Evolutionary conservation across 2,797 vertebrate genomes (phyloP), one percentile per base, ranked within the genome.

Genomic region (Cirrhinus mrigala): DNA sequence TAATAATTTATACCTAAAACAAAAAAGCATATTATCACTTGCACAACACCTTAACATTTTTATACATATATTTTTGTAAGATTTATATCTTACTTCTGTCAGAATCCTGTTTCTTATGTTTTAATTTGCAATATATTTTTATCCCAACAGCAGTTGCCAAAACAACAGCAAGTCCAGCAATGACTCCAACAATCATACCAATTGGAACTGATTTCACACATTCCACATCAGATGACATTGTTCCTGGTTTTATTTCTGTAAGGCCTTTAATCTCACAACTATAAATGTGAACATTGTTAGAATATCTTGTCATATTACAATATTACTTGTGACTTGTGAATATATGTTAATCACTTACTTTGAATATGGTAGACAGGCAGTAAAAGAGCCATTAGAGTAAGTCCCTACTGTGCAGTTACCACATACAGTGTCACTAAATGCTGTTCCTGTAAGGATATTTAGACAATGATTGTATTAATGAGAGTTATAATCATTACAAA

Each of bases 291-390:
- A 50, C 27, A 68, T 2, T 68, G 29, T 54, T 20, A 58, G 10
- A 3, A 22, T 27, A 20, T 68, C 6, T 15, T 10, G 16, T 22
- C 10, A 2, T 69, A 37, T 37, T 16, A 40, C 0, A 44, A 27
- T 66, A 0, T 20, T 1, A 15, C 12, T n/a, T 22, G 16, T 29
- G 29, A 71, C 46, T 80, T n/a, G 12, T 27, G 6, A 58, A 60
- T 60, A 14, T 74, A 7, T 40, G 15, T 14, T 18, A 52, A 60
- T 16, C 0, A 88, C 91, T 91, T 52, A 92, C 91, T n/a, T 71
- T 89, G 48, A 91, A 88, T 94, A 91, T 69, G 69, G 83, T 81
- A 0, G 85, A 71, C 93, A 94, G 6, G 40, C 27, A 12, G 73
- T 29, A 6, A 69, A 79, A 18, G 84, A 83, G 0, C 91, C 91